Evolutionary conservation across 2,113 vertebrate species (phyloP), one percentile per base, ranked within the genome.

Genomic region (Hippoglossus stenolepis): DNA sequence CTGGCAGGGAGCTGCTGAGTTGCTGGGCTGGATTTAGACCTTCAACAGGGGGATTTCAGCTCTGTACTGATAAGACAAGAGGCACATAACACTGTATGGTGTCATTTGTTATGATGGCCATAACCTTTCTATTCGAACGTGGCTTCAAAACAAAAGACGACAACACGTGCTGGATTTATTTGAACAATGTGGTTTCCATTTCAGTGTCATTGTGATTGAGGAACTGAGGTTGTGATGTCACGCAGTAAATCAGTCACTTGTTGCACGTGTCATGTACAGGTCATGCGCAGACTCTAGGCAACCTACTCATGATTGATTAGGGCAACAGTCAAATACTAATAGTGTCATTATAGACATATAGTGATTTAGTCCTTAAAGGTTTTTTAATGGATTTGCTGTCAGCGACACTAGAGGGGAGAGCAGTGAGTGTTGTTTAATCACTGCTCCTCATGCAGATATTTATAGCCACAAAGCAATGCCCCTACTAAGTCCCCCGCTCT

Each of bases 1-100:
- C 63, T 82, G 75, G 11, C 17, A 64, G 69, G 82, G 77, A 81
- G 81, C 81, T 77, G 64, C 47, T 91, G 89, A 87, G 89, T 86
- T 89, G 87, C 91, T 87, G 88, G 65, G 87, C 89, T 91, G 80
- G 73, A 94, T 92, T 95, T 94, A 93, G 93, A 85, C 61, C 73
- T 80, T 77, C 85, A 90, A 81, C 82, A 65, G 83, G 82, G 71
- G 61, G 70, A 77, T 85, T 66, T 77, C 72, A 77, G 85, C 82
- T 85, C 69, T 72, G 56, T 4, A 73, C 85, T 75, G 88, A 93
- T 92, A 87, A 80, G 70, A 53, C 38, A 67, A 69, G 64, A 67
- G 58, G 60, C 10, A 64, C 65, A 77, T 72, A 67, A 51, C 59
- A 26, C 58, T 20, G 54, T 28, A 38, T 71, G 64, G 15, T 45